These are phyloP conservation scores for Ciconia stormi DNA, from an alignment of 2,113 vertebrate species.

Conservation along the genomic window DNA sequence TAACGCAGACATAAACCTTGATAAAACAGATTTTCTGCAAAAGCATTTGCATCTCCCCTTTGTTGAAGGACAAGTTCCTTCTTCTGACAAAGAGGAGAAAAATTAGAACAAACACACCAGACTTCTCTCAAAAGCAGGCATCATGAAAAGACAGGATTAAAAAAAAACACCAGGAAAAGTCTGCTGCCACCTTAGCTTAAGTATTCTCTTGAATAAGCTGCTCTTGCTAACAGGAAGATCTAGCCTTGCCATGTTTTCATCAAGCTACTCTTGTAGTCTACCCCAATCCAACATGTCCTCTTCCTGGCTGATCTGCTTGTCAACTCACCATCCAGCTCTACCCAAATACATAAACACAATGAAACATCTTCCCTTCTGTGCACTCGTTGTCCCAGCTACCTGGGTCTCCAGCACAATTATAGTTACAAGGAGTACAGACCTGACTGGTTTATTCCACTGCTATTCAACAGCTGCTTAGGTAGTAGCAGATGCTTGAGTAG, in stretches of 20 bases:
- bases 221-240: neutral
- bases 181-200: neutral
- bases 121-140: neutral
- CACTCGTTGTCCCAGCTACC: neutral
- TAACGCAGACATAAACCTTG: neutral
- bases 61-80: neutral
- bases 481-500: neutral
- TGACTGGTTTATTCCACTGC: neutral
- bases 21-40: neutral
- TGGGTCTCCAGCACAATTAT: neutral
- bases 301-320: neutral
- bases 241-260: neutral
- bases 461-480: neutral
- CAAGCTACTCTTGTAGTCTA: neutral
- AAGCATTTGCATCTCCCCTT: neutral
- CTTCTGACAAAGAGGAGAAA: neutral
- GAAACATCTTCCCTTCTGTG: neutral
- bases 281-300: neutral
- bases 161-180: neutral
- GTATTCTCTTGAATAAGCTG: neutral
- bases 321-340: neutral
- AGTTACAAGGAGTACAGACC: neutral
- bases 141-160: neutral
- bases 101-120: neutral
- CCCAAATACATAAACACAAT: neutral